Conservation (phyloP, 2,113 vertebrate species). For the Hymenochirus boettgeri region DNA sequence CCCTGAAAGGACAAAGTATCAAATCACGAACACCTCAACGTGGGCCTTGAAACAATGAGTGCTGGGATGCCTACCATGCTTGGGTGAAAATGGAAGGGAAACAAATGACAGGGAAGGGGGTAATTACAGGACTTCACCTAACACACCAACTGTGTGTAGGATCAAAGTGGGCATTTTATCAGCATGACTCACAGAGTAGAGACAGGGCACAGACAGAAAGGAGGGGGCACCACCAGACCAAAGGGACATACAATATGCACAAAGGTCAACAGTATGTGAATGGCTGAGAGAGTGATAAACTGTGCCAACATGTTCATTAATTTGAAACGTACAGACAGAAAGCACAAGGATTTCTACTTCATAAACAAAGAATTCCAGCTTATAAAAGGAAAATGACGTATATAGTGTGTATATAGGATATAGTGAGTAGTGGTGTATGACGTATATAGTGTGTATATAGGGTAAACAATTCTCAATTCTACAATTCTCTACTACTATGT, state of each 20-base stretch:
- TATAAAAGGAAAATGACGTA: background rate
- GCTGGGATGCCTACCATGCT: conserved; percentile 22
- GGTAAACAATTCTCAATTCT: no score
- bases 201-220: conserved; percentile 31
- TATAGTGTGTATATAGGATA: no score
- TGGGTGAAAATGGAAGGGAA: conserved; percentile 15
- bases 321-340: background rate
- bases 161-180: conserved; percentile 41
- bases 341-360: background rate
- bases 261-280: conserved; percentile 37
- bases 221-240: conserved; percentile 13
- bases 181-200: conserved; percentile 28
- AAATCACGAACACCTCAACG: conserved; percentile 13
- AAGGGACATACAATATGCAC: conserved; percentile 12
- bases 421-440: no score
- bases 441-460: no score
- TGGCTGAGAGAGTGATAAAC: conserved; percentile 15
- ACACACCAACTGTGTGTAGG: conserved; percentile 41
- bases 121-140: conserved; percentile 40
- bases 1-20: conserved; percentile 39
- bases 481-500: no score
- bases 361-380: background rate
- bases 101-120: conserved; percentile 32
- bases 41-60: conserved; percentile 33
- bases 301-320: conserved; percentile 12